Evolutionary conservation across 2,888 invertebrate genomes (phyloP).

Genomic region (Lasioglossum vierecki): DNA sequence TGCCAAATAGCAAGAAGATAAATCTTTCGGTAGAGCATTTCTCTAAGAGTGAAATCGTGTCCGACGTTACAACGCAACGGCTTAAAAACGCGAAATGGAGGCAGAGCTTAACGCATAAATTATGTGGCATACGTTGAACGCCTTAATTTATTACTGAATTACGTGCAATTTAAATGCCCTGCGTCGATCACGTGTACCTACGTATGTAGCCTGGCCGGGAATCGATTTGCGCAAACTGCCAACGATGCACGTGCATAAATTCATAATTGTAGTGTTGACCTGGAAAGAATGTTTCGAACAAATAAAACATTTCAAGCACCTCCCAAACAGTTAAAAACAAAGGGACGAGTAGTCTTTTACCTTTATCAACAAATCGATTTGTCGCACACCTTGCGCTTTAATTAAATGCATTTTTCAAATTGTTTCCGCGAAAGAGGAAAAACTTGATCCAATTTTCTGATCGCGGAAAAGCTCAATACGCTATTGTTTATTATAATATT

Average conservation of each 20-base stretch:
- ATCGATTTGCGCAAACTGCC: constrained; percentile 53
- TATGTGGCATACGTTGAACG: constrained; percentile 49
- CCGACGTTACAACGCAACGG: background rate
- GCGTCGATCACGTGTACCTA: constrained; percentile 55
- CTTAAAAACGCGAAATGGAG: constrained; percentile 43
- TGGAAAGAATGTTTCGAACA: constrained; percentile 36
- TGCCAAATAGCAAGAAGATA: background rate
- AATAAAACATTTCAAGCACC: background rate
- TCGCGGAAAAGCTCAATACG: background rate
- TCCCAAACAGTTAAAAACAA: background rate
- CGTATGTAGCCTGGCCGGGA: constrained; percentile 27
- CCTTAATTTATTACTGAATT: constrained; percentile 65
- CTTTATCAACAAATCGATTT: background rate
- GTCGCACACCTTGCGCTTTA: background rate
- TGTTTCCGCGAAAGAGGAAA: background rate
- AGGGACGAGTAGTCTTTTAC: too few relatives aligned
- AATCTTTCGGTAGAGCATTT: background rate
- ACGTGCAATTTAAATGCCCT: constrained; percentile 58
- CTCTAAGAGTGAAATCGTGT: background rate
- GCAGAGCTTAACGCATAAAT: constrained; percentile 44
- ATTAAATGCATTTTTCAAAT: background rate
- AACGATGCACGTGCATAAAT: constrained; percentile 32
- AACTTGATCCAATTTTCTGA: background rate
- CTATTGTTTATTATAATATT: background rate
- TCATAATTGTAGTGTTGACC: constrained; percentile 17